These are phyloP conservation scores for Thaleichthys pacificus DNA, from an alignment of 2,797 vertebrate species.

Conservation along the genomic window DNA sequence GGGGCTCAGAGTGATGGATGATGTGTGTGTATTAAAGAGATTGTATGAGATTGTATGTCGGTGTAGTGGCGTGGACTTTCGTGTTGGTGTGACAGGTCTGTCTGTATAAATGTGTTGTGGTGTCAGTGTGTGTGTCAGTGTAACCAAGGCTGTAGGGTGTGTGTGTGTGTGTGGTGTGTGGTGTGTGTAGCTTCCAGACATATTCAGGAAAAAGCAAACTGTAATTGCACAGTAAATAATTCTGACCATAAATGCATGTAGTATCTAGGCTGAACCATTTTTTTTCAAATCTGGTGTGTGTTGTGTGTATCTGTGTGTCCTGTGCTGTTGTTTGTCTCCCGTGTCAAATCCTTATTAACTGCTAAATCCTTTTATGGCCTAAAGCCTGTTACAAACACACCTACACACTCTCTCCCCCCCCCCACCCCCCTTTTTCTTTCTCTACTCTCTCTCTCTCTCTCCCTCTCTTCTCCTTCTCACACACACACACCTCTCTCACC, in stretches of 20 bases:
- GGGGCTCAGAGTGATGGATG: too few relatives aligned
- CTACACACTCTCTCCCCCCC: not conserved
- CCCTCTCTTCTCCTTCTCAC: too few relatives aligned
- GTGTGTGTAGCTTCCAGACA: not conserved
- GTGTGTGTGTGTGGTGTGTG: too few relatives aligned
- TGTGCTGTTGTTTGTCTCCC: not conserved
- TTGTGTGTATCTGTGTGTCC: too few relatives aligned
- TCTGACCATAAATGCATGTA: too few relatives aligned
- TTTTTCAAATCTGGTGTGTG: not conserved
- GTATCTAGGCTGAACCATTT: not conserved
- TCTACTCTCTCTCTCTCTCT: too few relatives aligned
- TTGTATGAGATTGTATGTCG: too few relatives aligned
- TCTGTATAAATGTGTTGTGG: not conserved
- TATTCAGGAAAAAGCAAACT: not conserved
- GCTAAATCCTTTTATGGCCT: slow-evolving; percentile 2
- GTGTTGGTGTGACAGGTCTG: too few relatives aligned
- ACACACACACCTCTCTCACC: not conserved
- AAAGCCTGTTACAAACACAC: not conserved
- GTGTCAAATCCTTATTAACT: slow-evolving; percentile 9
- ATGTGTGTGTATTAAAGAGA: too few relatives aligned
- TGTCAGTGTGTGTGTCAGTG: not conserved
- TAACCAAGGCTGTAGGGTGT: too few relatives aligned
- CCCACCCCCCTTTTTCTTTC: too few relatives aligned
- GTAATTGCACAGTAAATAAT: not conserved
- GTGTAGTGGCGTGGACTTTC: too few relatives aligned